Evolutionary conservation across 1,140 invertebrate species (phyloP), one percentile per base, ranked within the genome.

Genomic region (Bombus sylvicola): DNA sequence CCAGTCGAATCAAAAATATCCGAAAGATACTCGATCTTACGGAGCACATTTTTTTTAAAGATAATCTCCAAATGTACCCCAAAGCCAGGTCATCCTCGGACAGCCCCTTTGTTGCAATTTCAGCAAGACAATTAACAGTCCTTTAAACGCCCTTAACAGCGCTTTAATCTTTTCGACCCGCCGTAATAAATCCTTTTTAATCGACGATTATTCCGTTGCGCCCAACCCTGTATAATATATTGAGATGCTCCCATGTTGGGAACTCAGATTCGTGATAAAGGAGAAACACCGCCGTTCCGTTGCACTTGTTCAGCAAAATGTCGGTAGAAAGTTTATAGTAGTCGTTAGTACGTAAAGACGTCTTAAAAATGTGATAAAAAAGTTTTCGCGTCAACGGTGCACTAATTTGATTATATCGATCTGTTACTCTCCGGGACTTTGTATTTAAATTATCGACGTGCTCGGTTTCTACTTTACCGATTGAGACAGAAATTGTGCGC

Each of bases 1-100:
- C 83, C 87, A 90, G 89, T 90, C 83, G 83, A 77, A 90, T 90
- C 79, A 90, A 90, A 90, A 88, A 86, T 90, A 43, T 69, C 81
- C 78, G 72, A 90, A 90, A 88, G 72, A 90, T 86, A 83, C n/a
- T 76, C 59, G 72, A 82, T 47, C 34, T 57, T 75, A 53, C 28
- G 59, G 34, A 62, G 77, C 74, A 74, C 22, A 53, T 57, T 73
- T 73, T 73, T 18, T 83, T 81, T 66, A 64, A 78, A 68, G 57
- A 73, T 37, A 47, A 59, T 18, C 18, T 28, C 34, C 68, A 76
- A 66, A 47, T 39, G 12, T 37, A 59, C 18, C 2, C 71, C 22
- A 41, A 68, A 57, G 37, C 53, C 8, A 53, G 57, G 31, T 37
- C 43, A 37, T 81, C 37, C 43, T 43, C 13, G 10, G 28, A 81